Conservation (phyloP, 2,888 invertebrate genomes). For the Oxycera nigricornis region DNA sequence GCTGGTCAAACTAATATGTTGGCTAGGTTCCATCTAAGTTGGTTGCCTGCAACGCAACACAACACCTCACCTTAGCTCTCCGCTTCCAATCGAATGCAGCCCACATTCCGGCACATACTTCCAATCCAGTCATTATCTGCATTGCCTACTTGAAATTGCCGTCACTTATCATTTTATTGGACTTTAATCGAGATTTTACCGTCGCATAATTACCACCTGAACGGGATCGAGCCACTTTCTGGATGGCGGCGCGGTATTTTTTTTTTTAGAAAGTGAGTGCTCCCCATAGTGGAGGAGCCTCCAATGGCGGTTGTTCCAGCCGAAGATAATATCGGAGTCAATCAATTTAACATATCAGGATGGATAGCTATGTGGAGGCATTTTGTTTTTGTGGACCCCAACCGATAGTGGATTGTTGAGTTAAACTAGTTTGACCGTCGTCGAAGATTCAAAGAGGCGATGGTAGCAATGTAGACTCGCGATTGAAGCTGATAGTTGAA, state of each 20-base stretch:
- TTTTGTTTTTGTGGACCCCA: too few relatives aligned
- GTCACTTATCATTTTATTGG: slow-evolving; percentile 34
- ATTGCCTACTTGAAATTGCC: slow-evolving; percentile 35
- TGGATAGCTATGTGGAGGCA: neutral
- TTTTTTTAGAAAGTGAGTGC: slow-evolving; percentile 2
- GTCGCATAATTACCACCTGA: slow-evolving; percentile 22
- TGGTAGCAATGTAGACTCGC: too few relatives aligned
- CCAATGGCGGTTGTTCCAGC: too few relatives aligned
- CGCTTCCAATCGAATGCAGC: too few relatives aligned
- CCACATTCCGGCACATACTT: slow-evolving; percentile 14
- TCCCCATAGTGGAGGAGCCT: neutral
- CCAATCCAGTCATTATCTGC: slow-evolving; percentile 24
- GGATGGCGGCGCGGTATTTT: neutral
- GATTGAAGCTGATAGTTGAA: neutral
- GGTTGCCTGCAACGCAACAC: neutral
- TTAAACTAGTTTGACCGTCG: neutral
- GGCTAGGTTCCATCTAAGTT: neutral
- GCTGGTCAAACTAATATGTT: neutral
- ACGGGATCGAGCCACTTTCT: neutral
- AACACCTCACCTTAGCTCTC: too few relatives aligned
- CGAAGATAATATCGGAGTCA: slow-evolving; percentile 6
- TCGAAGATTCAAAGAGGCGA: too few relatives aligned
- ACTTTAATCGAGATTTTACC: slow-evolving; percentile 32
- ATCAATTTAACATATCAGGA: slow-evolving; percentile 7
- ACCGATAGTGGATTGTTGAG: neutral